Percentiles rank a stretch among this genome's conserved stretches.
phyloP scores from a whole-genome alignment of 2,888 invertebrate species.

The Coelogynopora nodosa region DNA sequence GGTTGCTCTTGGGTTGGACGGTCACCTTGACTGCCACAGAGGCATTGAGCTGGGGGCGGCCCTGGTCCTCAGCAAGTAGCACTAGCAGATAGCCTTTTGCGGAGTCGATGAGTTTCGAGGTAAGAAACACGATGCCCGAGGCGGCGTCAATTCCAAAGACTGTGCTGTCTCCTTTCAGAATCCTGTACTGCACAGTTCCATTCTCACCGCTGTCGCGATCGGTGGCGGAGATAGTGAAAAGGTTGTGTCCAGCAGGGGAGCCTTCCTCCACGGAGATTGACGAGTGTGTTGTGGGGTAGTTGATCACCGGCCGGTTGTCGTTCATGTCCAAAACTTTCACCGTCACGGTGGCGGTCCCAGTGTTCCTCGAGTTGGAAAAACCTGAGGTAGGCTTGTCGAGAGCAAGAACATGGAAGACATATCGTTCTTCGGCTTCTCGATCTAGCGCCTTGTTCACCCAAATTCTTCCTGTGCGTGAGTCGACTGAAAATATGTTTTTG shows the following conservation, averaged over 20 bases:
- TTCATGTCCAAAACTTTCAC: constrained; percentile 35
- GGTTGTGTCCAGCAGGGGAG: background rate
- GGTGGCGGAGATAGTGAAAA: constrained; percentile 33
- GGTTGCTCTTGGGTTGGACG: constrained; percentile 10
- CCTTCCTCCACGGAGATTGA: constrained; percentile 29
- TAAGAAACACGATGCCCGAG: background rate
- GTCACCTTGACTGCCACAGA: constrained; percentile 23
- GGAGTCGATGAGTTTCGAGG: background rate
- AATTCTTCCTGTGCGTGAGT: constrained; percentile 15
- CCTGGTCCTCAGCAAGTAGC: background rate
- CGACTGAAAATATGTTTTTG: constrained; percentile 9
- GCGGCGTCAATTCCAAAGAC: constrained; percentile 6
- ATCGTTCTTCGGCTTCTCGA: constrained; percentile 18
- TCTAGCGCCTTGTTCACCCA: constrained; percentile 34
- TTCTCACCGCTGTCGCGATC: constrained; percentile 40
- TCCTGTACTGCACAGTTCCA: constrained; percentile 39
- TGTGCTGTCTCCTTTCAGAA: background rate
- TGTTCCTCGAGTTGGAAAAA: background rate
- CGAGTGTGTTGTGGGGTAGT: constrained; percentile 15
- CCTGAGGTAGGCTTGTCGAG: background rate
- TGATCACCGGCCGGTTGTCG: constrained; percentile 40
- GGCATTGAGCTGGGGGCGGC: constrained; percentile 2
- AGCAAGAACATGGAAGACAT: constrained; percentile 29
- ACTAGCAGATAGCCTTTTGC: background rate
- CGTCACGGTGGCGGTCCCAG: constrained; percentile 38